Base-by-base conservation (phyloP, 92 coral and sea anemone genomes). In the Meandrina meandrites region DNA sequence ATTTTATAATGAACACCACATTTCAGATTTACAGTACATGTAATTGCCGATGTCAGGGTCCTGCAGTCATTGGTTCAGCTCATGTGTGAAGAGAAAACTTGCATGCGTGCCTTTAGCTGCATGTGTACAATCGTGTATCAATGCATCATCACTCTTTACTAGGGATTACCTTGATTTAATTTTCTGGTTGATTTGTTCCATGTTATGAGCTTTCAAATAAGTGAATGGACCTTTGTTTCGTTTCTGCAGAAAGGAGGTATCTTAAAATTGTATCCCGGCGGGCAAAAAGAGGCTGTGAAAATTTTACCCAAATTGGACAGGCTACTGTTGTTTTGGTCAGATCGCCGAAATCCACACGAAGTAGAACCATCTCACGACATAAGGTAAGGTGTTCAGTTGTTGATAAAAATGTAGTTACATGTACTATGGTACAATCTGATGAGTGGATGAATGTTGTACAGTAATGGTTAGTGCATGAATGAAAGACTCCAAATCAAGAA, bases 241-340 rank as follows among this genome's bases (percentile, higher is more conserved):
- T 27, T 78, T 45, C 51, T 69, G 17, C 80, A 86, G 89, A 86
- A 80, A 79, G 89, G 89, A 40, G 99, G 99, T 17, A 58, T 95
- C 16, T 81, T 97, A 27, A 94, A 96, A 79, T 88, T 97, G 53
- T 94, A 90, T 69, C 99, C 99, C 10, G 95, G 91, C 13, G 93
- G 89, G 31, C 74, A 90, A 9, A 9, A 48, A 50, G 76, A 83
- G 72, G 84, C 93, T 27, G 94, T 97, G 4, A 89, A 90, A 15
- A 93, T 97, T 88, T 95, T 93, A 77, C 99, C 99, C 16, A 70
- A 90, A 37, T 92, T 95, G 32, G 99, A 97, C 91, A 95, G 99
- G 81, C 45, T 97, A 74, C 85, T 97, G 73, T 85, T 97, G 80
- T 97, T 97, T 79, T 97, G 99, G 99, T 97, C 99, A 35, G 99